Percentiles rank a stretch among this genome's conserved stretches.
Conservation (phyloP, 1,140 invertebrate genomes). For the Saccostrea glomerata region DNA sequence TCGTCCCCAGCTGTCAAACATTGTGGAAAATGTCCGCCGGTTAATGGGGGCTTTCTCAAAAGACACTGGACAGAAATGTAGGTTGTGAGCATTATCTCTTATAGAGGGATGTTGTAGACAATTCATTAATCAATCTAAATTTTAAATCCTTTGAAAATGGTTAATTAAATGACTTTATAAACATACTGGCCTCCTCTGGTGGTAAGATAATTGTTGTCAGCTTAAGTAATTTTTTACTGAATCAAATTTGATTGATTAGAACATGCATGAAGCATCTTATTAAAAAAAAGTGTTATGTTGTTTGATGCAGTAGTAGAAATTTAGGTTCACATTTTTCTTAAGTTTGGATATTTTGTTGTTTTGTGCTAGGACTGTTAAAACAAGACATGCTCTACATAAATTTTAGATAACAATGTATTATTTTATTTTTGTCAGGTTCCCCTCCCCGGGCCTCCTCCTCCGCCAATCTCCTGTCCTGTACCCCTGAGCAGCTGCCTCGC, state of each 20-base stretch:
- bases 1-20: constrained; percentile 59
- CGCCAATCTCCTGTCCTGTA: constrained; percentile 56
- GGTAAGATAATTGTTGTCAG: no score
- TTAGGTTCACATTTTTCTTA: background rate
- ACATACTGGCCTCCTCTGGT: no score
- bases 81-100: constrained; percentile 29
- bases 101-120: background rate
- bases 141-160: no score
- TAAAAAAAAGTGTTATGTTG: no score
- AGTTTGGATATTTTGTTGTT: no score
- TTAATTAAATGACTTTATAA: no score
- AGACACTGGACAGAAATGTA: constrained; percentile 64
- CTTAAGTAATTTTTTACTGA: no score
- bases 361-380: no score
- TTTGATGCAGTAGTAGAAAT: background rate
- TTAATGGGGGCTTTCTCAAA: constrained; percentile 66
- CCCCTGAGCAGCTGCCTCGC: constrained; percentile 60
- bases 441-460: constrained; percentile 57
- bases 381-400: no score
- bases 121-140: no score
- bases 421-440: constrained; percentile 56
- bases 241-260: no score
- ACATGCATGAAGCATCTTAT: no score
- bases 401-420: background rate
- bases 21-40: constrained; percentile 61